A percentile compares a stretch with the other conserved stretches of the same genome.
phyloP scores from a whole-genome alignment of 1,140 invertebrate genomes.

The Atta colombica region DNA sequence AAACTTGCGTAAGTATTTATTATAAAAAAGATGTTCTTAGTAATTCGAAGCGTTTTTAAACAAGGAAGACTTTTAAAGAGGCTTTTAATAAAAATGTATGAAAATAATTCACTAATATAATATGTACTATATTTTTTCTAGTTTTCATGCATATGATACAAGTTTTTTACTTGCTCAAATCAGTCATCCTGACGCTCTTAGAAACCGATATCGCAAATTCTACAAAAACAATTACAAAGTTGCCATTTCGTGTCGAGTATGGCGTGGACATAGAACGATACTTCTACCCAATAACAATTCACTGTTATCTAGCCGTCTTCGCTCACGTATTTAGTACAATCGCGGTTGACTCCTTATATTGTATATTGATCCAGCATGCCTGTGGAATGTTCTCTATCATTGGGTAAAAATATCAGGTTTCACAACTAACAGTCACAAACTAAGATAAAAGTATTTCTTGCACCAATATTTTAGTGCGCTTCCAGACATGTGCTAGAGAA shows the following conservation, averaged over 20 bases:
- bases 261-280: not conserved
- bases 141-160: constrained; percentile 21
- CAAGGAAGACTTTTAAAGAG: not conserved
- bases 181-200: constrained; percentile 1
- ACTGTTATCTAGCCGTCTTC: constrained; percentile 39
- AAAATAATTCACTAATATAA: not conserved
- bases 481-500: constrained; percentile 24
- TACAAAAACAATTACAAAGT: not conserved
- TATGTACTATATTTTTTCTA: not conserved
- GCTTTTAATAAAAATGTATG: not conserved
- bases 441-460: constrained; percentile 1
- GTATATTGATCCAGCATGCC: constrained; percentile 22
- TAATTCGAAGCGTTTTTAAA: not conserved
- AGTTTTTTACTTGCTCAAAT: constrained; percentile 24
- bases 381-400: constrained; percentile 39
- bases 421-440: not conserved
- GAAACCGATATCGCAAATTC: constrained; percentile 1
- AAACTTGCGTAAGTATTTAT: not conserved
- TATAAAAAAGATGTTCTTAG: not conserved
- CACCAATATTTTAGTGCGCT: constrained; percentile 5
- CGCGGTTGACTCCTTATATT: constrained; percentile 31
- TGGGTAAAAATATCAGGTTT: constrained; percentile 20
- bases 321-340: constrained; percentile 21
- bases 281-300: constrained; percentile 31
- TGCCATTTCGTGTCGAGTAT: constrained; percentile 33